Conservation (phyloP, 2,797 vertebrate species). For the Sarcoramphus papa region DNA sequence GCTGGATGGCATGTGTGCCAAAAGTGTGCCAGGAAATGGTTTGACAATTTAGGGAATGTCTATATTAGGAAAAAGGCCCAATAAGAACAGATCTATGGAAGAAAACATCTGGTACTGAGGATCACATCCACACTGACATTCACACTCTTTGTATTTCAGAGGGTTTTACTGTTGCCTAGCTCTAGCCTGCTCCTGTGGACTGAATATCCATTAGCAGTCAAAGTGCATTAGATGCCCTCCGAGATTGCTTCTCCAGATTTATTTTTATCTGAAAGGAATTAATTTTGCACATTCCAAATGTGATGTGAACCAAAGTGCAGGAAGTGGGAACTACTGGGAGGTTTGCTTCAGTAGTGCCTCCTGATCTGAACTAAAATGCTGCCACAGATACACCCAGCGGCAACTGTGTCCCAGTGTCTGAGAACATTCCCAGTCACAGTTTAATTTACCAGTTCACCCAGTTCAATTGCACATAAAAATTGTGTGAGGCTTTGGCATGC, state of each 20-base stretch:
- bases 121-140: not conserved
- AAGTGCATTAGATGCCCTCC: slow-evolving; percentile 6
- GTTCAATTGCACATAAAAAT: slow-evolving; percentile 13
- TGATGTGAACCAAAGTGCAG: slow-evolving; percentile 35
- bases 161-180: not conserved
- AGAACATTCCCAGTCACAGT: not conserved
- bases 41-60: not conserved
- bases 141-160: not conserved
- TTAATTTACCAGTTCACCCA: slow-evolving; percentile 33
- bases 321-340: slow-evolving; percentile 5
- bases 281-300: slow-evolving; percentile 34
- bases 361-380: not conserved
- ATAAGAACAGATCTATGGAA: not conserved
- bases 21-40: slow-evolving; percentile 14
- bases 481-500: not conserved
- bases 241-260: slow-evolving; percentile 10
- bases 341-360: not conserved
- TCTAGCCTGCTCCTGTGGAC: not conserved
- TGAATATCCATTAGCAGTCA: not conserved
- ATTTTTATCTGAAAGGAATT: slow-evolving; percentile 57
- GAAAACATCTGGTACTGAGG: not conserved
- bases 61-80: not conserved
- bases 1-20: not conserved
- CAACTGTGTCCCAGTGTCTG: not conserved
- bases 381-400: not conserved